A percentile compares a stretch with the other conserved stretches of the same genome.
Conservation (phyloP, 2,888 invertebrate species). For the Drosophila prolongata region DNA sequence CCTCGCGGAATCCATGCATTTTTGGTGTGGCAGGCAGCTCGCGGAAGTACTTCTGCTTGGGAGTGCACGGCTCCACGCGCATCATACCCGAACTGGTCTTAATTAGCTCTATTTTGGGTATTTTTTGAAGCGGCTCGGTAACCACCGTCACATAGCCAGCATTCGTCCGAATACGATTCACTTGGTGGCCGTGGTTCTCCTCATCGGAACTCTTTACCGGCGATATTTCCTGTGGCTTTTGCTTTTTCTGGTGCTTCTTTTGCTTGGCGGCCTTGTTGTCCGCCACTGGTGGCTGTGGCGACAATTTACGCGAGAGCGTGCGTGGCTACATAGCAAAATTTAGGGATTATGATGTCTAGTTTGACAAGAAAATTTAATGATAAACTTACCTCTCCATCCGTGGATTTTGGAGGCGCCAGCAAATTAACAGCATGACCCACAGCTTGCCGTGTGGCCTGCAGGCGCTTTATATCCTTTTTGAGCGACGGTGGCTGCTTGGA, state of each 20-base stretch:
- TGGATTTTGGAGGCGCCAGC: constrained; percentile 25
- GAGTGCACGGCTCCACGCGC: constrained; percentile 77
- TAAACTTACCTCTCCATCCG: constrained; percentile 32
- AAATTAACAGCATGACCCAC: constrained; percentile 49
- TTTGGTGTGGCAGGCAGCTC: constrained; percentile 73
- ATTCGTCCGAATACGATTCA: constrained; percentile 50
- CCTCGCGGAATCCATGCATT: constrained; percentile 33
- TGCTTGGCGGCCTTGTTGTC: constrained; percentile 2
- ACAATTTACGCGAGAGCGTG: constrained; percentile 53
- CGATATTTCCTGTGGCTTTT: constrained; percentile 19
- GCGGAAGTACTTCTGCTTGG: constrained; percentile 67
- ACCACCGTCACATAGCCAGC: constrained; percentile 64
- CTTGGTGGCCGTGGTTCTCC: constrained; percentile 41
- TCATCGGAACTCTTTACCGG: constrained; percentile 62
- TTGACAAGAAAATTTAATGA: not conserved
- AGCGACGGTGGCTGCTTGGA: not conserved
- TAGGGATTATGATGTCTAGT: not conserved
- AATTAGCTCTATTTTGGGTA: constrained; percentile 49
- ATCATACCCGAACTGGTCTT: constrained; percentile 76
- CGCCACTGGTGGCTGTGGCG: constrained; percentile 43
- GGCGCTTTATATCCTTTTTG: constrained; percentile 62
- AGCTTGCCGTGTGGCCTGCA: constrained; percentile 55
- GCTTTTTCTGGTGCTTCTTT: not conserved
- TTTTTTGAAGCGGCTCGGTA: constrained; percentile 6
- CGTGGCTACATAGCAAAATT: constrained; percentile 33